Evolutionary conservation across 1,140 invertebrate genomes (phyloP).

Genomic region (Trichogramma pretiosum): DNA sequence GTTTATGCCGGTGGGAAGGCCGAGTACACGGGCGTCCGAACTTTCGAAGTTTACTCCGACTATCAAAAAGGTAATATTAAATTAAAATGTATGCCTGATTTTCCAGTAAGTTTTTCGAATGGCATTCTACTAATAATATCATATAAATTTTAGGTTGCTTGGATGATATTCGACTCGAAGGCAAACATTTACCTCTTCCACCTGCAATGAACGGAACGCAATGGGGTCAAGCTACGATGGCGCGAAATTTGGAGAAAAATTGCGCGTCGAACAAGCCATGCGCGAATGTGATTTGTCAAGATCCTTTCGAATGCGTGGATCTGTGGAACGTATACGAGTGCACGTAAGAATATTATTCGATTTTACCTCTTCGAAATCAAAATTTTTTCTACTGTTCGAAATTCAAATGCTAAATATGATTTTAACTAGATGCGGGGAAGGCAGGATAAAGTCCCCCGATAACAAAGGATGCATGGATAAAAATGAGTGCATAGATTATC

Average conservation of each 20-base stretch:
- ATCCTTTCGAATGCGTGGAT: slow-evolving; percentile 92
- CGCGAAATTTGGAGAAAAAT: slow-evolving; percentile 76
- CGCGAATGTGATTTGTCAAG: slow-evolving; percentile 79
- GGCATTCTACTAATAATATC: not conserved
- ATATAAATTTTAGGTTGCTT: slow-evolving; percentile 55
- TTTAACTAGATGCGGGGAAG: slow-evolving; percentile 73
- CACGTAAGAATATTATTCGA: slow-evolving; percentile 87
- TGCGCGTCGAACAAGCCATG: slow-evolving; percentile 93
- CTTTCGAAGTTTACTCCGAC: slow-evolving; percentile 91
- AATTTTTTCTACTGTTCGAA: not conserved
- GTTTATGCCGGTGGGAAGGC: slow-evolving; percentile 92
- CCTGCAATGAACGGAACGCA: slow-evolving; percentile 90
- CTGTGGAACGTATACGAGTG: slow-evolving; percentile 95
- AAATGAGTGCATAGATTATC: slow-evolving; percentile 86
- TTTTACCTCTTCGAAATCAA: not conserved
- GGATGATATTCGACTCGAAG: slow-evolving; percentile 80
- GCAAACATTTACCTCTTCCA: slow-evolving; percentile 81
- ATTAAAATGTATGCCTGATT: slow-evolving; percentile 16
- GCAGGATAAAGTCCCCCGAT: slow-evolving; percentile 77
- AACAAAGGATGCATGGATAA: slow-evolving; percentile 87
- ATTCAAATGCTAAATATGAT: not conserved
- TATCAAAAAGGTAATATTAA: slow-evolving; percentile 71
- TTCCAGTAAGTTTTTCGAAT: not conserved
- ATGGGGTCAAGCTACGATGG: slow-evolving; percentile 89
- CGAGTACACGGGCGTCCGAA: slow-evolving; percentile 84